These are phyloP conservation scores for Collichthys lucidus DNA, from an alignment of 2,113 vertebrate species.

Conservation along the genomic window DNA sequence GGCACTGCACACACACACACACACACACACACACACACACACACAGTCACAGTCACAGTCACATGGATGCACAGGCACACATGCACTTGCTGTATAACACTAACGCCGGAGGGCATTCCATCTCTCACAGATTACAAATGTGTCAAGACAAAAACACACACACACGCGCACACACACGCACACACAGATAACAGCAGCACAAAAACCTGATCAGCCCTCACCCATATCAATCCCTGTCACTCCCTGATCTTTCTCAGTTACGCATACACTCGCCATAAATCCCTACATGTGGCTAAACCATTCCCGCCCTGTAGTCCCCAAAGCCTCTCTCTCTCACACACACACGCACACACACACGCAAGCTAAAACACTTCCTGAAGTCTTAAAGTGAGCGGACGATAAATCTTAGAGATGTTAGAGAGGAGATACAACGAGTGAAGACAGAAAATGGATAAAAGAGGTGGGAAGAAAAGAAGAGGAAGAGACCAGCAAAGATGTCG, in stretches of 20 bases:
- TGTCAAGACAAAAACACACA: constrained; percentile 14
- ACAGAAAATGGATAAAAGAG: constrained; percentile 17
- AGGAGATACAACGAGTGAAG: constrained; percentile 9
- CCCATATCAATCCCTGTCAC: constrained; percentile 67
- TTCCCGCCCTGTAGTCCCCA: constrained; percentile 45
- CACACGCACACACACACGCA: constrained; percentile 2
- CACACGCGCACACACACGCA: too few species aligned
- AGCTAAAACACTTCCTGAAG: constrained; percentile 50
- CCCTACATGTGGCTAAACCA: constrained; percentile 71
- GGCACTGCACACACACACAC: constrained; percentile 65
- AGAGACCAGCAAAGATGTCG: background rate
- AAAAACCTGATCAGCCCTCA: constrained; percentile 69
- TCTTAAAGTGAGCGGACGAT: constrained; percentile 49
- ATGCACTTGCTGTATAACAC: constrained; percentile 62
- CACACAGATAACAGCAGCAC: constrained; percentile 33
- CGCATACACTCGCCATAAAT: constrained; percentile 63
- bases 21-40: constrained; percentile 43
- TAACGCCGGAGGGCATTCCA: constrained; percentile 73
- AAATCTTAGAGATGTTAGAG: constrained; percentile 59
- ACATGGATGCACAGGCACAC: constrained; percentile 58
- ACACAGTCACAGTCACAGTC: constrained; percentile 30
- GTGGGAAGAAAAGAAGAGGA: background rate
- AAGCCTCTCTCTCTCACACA: constrained; percentile 35
- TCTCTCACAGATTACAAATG: constrained; percentile 69
- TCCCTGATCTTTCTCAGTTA: constrained; percentile 64